These are phyloP conservation scores for Rynchops niger DNA, from an alignment of 2,113 vertebrate species.

Conservation along the genomic window DNA sequence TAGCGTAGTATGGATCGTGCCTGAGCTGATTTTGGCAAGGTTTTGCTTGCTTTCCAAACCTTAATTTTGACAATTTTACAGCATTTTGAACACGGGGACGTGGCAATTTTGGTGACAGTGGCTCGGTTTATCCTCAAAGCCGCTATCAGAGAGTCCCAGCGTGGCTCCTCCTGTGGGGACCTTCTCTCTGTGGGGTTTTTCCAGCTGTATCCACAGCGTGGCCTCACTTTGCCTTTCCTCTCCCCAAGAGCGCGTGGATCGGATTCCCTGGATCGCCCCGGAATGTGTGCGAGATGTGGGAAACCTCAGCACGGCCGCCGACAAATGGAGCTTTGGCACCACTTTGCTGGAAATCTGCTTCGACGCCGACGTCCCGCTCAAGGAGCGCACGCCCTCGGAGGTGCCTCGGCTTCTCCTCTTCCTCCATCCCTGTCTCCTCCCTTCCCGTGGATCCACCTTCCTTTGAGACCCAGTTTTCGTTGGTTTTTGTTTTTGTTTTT, in stretches of 20 bases:
- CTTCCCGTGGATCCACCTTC: fast-evolving
- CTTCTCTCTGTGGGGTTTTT: too few species aligned
- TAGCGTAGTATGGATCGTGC: fast-evolving
- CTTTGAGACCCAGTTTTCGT: neutral
- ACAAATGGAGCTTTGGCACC: constrained; percentile 94
- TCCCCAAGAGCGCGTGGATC: constrained; percentile 84
- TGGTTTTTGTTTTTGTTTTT: too few species aligned
- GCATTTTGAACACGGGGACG: fast-evolving
- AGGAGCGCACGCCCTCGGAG: constrained; percentile 77
- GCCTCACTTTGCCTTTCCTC: neutral
- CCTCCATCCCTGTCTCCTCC: fast-evolving
- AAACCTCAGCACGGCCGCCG: constrained; percentile 70
- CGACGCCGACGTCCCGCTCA: constrained; percentile 85
- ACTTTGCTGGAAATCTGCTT: constrained; percentile 93
- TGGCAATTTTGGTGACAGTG: fast-evolving
- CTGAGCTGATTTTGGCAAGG: too few species aligned
- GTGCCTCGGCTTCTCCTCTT: constrained; percentile 26
- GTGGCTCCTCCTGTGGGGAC: neutral
- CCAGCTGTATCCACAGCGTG: neutral
- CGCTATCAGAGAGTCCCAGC: fast-evolving
- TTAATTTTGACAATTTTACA: fast-evolving
- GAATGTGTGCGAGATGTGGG: constrained; percentile 79
- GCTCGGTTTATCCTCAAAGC: neutral
- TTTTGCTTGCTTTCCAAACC: neutral
- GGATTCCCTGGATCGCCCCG: constrained; percentile 92